phyloP scores from a whole-genome alignment of 2,888 invertebrate genomes.

The Ommatoiulus sabulosus region DNA sequence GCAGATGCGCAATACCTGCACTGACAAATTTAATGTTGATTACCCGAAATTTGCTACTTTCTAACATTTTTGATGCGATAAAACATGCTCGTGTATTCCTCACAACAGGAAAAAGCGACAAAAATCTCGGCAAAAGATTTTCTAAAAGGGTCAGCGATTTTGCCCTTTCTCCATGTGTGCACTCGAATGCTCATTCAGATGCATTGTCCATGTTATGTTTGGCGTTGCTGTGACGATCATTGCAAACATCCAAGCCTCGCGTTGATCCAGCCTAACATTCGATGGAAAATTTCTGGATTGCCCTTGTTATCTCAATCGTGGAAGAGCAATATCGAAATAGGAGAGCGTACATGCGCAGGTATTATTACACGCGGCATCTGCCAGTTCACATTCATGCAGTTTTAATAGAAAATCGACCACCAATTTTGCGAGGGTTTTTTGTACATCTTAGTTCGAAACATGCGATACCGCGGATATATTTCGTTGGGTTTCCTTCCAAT shows the following conservation, averaged over 20 bases:
- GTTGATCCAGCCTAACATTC: not conserved
- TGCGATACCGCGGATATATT: not conserved
- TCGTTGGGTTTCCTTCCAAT: constrained; percentile 6
- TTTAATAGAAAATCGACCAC: constrained; percentile 48
- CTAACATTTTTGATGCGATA: no score
- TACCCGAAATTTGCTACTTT: no score
- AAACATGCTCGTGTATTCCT: no score
- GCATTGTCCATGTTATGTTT: not conserved
- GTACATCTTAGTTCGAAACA: not conserved
- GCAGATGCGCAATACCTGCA: no score
- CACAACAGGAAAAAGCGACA: no score
- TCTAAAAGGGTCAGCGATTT: no score
- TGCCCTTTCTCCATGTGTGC: no score
- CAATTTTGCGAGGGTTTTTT: not conserved
- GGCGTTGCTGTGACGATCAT: not conserved
- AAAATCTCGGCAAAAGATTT: no score
- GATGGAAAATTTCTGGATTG: not conserved
- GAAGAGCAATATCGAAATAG: not conserved
- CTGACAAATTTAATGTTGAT: no score
- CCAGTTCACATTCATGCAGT: constrained; percentile 37
- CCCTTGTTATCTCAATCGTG: constrained; percentile 4
- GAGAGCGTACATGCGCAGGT: not conserved
- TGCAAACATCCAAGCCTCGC: not conserved
- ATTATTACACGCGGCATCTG: constrained; percentile 33
- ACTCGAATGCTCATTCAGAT: no score